phyloP scores from a whole-genome alignment of 2,797 vertebrate genomes.

The Cryptoprocta ferox region DNA sequence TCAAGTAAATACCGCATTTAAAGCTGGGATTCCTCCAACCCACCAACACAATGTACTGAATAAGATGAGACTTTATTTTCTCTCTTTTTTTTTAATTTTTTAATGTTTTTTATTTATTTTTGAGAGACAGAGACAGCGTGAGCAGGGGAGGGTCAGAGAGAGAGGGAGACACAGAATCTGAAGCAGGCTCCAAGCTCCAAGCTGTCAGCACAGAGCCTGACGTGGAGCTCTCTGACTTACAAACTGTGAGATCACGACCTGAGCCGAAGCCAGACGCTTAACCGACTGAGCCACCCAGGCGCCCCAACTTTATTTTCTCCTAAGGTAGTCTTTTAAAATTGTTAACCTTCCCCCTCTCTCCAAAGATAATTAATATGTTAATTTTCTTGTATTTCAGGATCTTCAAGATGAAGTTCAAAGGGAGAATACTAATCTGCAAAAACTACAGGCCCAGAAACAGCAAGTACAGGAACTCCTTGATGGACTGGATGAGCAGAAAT shows the following conservation, averaged over 20 bases:
- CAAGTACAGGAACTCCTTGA: conserved; percentile 95
- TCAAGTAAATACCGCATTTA: conserved; percentile 49
- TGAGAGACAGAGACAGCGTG: too few relatives aligned
- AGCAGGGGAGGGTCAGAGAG: too few relatives aligned
- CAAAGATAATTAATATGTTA: conserved; percentile 14
- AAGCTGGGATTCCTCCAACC: not conserved
- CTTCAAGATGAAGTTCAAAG: conserved; percentile 95
- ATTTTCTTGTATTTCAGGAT: conserved; percentile 88
- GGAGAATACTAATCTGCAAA: conserved; percentile 93
- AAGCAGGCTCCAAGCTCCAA: too few relatives aligned
- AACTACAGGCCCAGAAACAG: conserved; percentile 94
- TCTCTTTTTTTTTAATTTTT: too few relatives aligned
- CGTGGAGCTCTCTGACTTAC: too few relatives aligned
- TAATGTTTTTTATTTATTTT: too few relatives aligned
- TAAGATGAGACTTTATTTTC: conserved; percentile 19
- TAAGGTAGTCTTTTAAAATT: conserved; percentile 42
- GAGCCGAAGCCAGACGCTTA: too few relatives aligned
- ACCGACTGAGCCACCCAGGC: too few relatives aligned
- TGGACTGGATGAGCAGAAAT: conserved; percentile 95
- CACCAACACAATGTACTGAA: not conserved
- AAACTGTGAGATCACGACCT: too few relatives aligned
- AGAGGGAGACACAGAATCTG: too few relatives aligned
- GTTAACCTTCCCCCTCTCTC: not conserved
- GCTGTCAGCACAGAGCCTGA: too few relatives aligned
- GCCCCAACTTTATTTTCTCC: conserved; percentile 24